Evolutionary conservation across 2,797 vertebrate species (phyloP), one percentile per base, ranked within the genome.

Genomic region (Chaetophractus vellerosus): DNA sequence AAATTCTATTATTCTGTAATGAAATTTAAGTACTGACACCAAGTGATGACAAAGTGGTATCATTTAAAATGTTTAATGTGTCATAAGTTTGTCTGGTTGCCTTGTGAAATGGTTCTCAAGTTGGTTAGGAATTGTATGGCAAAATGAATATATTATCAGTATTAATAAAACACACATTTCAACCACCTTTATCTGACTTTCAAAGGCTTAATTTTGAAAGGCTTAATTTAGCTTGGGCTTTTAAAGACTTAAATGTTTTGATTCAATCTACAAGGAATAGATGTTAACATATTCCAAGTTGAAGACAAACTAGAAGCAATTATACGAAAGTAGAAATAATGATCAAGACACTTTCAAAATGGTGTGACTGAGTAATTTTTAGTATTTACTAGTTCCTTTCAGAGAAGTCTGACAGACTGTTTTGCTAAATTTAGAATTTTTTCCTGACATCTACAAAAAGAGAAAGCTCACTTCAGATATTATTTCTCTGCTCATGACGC

Each of bases 1-100:
- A 76, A 72, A 79, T 69, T 91, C 80, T 41, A 87, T 68, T 55
- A 95, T 64, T 90, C 74, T 69, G 88, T 36, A 41, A 75, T 26
- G 36, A 90, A 41, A 52, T 74, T 76, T 41, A 74, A 90, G 64
- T 63, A 71, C 28, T 84, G 26, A n/a, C 68, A 82, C 6, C 38
- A 68, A 52, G 31, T 82, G 8, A 81, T 57, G 45, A 84, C 28
- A 48, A 83, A 76, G 18, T 83, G 10, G 15, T 55, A 57, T 33
- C 45, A 76, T 48, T 76, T 84, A 88, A 89, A 81, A 79, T 26
- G 57, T 91, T 16, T 28, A 88, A 84, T 33, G 26, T 78, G n/a
- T 45, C 33, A 0, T 61, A 92, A 78, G 23, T 82, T 19, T 80
- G 15, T 88, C 23, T 84, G 36, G 19, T 26, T 92, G 14, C 14